Percentiles rank a stretch among this genome's conserved stretches.
Evolutionary conservation across 2,888 invertebrate species (phyloP).

Genomic region (Melanophora roralis): DNA sequence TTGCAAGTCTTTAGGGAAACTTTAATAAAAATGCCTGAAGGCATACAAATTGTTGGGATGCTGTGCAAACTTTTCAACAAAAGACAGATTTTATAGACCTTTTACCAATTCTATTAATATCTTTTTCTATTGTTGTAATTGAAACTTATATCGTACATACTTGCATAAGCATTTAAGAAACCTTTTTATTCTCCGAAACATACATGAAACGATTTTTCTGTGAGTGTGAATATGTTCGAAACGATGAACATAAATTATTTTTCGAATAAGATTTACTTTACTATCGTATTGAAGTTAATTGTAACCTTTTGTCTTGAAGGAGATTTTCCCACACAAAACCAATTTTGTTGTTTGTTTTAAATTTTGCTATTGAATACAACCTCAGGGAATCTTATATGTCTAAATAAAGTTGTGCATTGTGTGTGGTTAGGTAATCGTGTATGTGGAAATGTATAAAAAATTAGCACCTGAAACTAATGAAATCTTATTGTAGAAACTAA

Average conservation of each 20-base stretch:
- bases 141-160: constrained; percentile 34
- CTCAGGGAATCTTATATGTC: neutral
- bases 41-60: constrained; percentile 41
- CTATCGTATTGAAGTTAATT: constrained; percentile 32
- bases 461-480: too few species aligned
- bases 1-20: constrained; percentile 23
- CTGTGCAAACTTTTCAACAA: constrained; percentile 38
- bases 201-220: neutral
- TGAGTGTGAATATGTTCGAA: too few species aligned
- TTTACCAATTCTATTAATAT: neutral
- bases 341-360: neutral
- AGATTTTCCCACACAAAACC: neutral
- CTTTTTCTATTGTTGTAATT: constrained; percentile 29
- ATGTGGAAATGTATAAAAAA: too few species aligned
- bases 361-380: neutral
- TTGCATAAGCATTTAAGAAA: constrained; percentile 18
- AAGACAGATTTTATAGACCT: constrained; percentile 25
- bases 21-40: constrained; percentile 37
- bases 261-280: constrained; percentile 36
- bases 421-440: too few species aligned
- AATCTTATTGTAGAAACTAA: too few species aligned
- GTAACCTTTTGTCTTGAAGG: neutral
- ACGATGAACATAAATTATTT: constrained; percentile 9
- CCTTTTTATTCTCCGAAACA: neutral
- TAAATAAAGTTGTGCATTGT: too few species aligned